A percentile compares a stretch with the other conserved stretches of the same genome.
Conservation (phyloP, 1,140 invertebrate genomes). For the Cherax destructor region DNA sequence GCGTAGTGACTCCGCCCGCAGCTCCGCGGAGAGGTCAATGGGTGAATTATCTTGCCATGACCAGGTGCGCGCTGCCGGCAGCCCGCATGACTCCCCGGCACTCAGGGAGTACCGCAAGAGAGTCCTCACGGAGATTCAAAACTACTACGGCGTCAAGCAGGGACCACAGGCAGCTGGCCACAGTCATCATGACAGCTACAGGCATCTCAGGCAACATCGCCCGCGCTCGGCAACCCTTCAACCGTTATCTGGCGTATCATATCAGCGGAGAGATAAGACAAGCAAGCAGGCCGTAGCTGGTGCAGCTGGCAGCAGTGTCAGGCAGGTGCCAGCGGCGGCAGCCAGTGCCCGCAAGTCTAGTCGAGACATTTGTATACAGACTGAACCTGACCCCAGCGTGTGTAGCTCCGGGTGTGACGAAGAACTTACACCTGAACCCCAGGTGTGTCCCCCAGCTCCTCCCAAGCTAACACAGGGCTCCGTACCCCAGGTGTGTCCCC, state of each 20-base stretch:
- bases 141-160: constrained; percentile 55
- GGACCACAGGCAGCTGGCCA: neutral
- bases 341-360: constrained; percentile 28
- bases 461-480: neutral
- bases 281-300: neutral
- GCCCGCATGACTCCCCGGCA: constrained; percentile 48
- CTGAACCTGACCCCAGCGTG: constrained; percentile 39
- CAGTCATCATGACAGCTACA: constrained; percentile 31
- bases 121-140: constrained; percentile 65
- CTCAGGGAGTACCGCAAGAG: constrained; percentile 62
- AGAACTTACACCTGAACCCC: constrained; percentile 30
- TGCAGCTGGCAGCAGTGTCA: neutral
- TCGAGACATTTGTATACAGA: constrained; percentile 66
- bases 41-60: constrained; percentile 37
- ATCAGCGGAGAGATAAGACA: constrained; percentile 24
- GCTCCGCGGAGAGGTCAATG: constrained; percentile 40
- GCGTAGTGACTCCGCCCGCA: constrained; percentile 37
- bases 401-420: constrained; percentile 28
- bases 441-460: neutral
- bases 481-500: neutral
- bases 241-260: constrained; percentile 54
- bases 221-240: neutral
- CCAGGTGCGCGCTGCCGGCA: constrained; percentile 13
- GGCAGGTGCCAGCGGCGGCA: neutral
- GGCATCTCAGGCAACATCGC: constrained; percentile 19